These are phyloP conservation scores for Escarpia spicata DNA, from an alignment of 2,888 invertebrate genomes.

Conservation along the genomic window DNA sequence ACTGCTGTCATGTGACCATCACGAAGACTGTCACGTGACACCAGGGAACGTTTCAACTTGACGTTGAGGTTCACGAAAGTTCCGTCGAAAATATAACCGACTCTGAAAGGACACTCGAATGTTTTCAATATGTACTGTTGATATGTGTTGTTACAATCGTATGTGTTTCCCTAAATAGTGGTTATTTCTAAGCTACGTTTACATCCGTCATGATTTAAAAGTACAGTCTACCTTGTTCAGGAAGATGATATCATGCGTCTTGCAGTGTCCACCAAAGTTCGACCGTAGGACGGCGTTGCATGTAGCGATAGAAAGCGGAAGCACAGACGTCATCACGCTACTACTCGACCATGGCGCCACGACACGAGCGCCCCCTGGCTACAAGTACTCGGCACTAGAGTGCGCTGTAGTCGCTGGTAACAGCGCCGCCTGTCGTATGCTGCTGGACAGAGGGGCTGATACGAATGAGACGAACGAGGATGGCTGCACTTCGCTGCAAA, in stretches of 20 bases:
- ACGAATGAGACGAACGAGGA: slow-evolving; percentile 66
- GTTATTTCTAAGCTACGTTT: neutral
- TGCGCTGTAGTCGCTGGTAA: slow-evolving; percentile 77
- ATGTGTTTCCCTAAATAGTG: no score
- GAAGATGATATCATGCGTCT: neutral
- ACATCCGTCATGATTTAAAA: neutral
- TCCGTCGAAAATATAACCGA: no score
- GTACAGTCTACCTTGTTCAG: neutral
- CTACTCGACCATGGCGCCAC: slow-evolving; percentile 84
- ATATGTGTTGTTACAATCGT: no score
- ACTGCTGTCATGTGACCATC: no score
- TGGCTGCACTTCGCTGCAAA: slow-evolving; percentile 63
- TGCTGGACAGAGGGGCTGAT: slow-evolving; percentile 67
- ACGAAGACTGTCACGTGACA: no score
- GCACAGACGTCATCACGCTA: slow-evolving; percentile 76
- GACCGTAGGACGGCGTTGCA: slow-evolving; percentile 89
- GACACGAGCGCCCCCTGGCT: slow-evolving; percentile 72
- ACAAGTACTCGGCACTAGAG: slow-evolving; percentile 82
- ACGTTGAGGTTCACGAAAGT: no score
- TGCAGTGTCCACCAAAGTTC: slow-evolving; percentile 81
- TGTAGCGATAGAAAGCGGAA: slow-evolving; percentile 85
- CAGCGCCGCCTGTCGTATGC: slow-evolving; percentile 53
- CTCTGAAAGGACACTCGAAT: no score
- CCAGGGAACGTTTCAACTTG: no score
- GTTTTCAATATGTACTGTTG: no score